Base-by-base conservation (phyloP, 2,797 vertebrate genomes). In the Epinephelus coioides region DNA sequence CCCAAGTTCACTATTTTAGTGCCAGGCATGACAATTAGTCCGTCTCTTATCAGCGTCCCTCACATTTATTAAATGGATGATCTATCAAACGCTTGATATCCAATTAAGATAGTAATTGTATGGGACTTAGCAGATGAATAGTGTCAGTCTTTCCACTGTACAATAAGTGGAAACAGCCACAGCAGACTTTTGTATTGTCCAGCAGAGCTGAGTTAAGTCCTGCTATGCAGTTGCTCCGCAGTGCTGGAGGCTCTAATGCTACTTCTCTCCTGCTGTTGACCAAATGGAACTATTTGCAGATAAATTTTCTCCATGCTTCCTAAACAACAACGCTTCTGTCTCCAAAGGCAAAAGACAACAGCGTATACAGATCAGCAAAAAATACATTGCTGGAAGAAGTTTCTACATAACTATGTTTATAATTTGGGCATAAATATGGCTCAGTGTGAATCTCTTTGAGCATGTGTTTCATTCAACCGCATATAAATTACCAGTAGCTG, bases 61-160 rank as follows among this genome's bases (percentile, higher is more conserved):
- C 83, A 83, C 78, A 85, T 86, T 83, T 88, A 79, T 86, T 85
- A 77, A 89, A 83, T 79, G 63, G 77, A 85, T 87, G 65, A 88
- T 91, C 79, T 81, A 87, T 88, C 73, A 78, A 73, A 62, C 19
- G 44, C 69, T 79, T 82, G 78, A 86, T 91, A 84, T 90, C 84
- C 85, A 91, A 90, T 90, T 91, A 90, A 84, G 84, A 89, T 86
- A 79, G 72, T 51, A 65, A 74, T 79, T 86, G 72, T 51, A 74
- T 75, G 72, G 78, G 73, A 67, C 71, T 63, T 80, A 23, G 2
- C 23, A 72, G 81, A 69, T 81, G 61, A 81, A 83, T 78, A 65
- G 57, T 78, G 78, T 67, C 73, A 62, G 69, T 38, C 54, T 59
- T 72, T 79, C 65, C 18, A 69, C 66, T 66, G 51, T 76, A 69